A percentile compares a stretch with the other conserved stretches of the same genome.
These are phyloP conservation scores for Hydrophis major DNA, from an alignment of 2,797 vertebrate genomes.

Conservation along the genomic window DNA sequence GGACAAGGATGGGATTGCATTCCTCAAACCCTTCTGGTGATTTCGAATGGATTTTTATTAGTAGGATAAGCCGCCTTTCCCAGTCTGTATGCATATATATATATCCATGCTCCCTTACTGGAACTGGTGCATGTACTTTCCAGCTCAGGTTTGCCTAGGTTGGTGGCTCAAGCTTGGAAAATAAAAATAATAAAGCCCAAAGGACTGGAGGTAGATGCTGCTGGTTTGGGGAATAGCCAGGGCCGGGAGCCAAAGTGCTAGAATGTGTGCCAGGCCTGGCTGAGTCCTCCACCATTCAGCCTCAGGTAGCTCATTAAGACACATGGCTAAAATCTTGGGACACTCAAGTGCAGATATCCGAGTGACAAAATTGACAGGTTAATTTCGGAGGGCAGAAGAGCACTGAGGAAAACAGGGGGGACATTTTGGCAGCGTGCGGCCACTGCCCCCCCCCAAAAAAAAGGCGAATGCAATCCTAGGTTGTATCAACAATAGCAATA, in stretches of 20 bases:
- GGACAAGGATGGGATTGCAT: conserved; percentile 49
- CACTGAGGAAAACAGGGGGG: neutral
- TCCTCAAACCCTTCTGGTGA: conserved; percentile 12
- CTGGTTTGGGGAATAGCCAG: neutral
- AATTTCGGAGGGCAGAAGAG: neutral
- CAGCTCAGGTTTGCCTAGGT: neutral
- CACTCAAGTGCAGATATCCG: neutral
- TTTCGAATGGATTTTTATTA: conserved; percentile 3
- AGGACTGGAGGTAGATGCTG: neutral
- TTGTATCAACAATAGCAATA: neutral
- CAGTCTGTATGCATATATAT: neutral
- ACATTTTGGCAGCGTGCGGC: neutral
- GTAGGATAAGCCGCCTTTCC: neutral
- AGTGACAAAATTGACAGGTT: neutral
- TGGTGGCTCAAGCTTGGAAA: neutral
- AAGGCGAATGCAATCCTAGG: neutral
- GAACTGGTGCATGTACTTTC: neutral
- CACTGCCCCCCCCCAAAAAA: no score
- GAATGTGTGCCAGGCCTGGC: neutral
- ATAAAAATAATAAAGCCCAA: neutral
- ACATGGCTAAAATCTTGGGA: neutral
- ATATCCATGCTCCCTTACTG: neutral
- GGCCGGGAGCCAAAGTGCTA: neutral
- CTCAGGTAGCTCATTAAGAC: neutral
- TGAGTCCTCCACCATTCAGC: neutral